These are phyloP conservation scores for Enteromius trimaculatus DNA, from an alignment of 2,797 vertebrate genomes.

Conservation along the genomic window DNA sequence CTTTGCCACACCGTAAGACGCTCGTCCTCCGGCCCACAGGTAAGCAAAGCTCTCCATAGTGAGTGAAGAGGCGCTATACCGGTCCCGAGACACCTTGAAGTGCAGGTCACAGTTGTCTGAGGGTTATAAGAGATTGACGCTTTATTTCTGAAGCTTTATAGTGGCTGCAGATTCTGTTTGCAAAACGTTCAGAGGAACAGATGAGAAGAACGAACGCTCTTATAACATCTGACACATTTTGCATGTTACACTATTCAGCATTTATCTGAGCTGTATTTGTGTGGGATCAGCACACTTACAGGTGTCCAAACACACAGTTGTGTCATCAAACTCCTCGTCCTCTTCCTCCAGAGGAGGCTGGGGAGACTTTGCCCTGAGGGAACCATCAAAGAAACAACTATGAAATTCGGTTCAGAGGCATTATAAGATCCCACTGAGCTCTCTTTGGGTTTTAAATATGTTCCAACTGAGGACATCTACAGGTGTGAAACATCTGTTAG, in stretches of 20 bases:
- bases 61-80: slow-evolving; percentile 95
- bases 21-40: slow-evolving; percentile 96
- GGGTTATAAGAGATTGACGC: slow-evolving; percentile 35
- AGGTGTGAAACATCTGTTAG: background rate
- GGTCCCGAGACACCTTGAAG: slow-evolving; percentile 98
- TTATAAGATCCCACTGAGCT: background rate
- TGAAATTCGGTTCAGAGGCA: background rate
- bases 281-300: slow-evolving; percentile 73
- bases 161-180: background rate
- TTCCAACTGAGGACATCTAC: background rate
- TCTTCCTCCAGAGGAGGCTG: slow-evolving; percentile 88
- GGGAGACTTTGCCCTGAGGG: slow-evolving; percentile 82
- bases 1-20: slow-evolving; percentile 90
- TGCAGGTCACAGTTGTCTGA: slow-evolving; percentile 98
- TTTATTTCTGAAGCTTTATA: background rate
- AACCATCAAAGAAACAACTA: background rate
- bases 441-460: background rate
- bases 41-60: slow-evolving; percentile 99
- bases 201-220: background rate
- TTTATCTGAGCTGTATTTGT: background rate
- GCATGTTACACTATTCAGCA: background rate
- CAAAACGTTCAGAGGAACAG: background rate
- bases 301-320: slow-evolving; percentile 86
- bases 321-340: slow-evolving; percentile 86
- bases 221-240: background rate